Conservation (phyloP, 64 coral and sea anemone genomes). For the Exaiptasia diaphana region DNA sequence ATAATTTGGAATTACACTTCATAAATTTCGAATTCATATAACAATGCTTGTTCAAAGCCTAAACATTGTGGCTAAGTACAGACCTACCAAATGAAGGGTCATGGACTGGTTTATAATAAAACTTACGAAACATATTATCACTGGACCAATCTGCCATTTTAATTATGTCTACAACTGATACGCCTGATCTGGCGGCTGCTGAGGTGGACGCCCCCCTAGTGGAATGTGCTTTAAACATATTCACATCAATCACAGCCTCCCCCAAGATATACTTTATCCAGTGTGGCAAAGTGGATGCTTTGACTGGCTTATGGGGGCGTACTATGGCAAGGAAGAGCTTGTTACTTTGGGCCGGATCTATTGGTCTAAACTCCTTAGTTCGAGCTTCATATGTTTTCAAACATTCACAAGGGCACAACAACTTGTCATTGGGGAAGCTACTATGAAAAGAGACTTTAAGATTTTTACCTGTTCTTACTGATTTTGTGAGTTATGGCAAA, state of each 20-base stretch:
- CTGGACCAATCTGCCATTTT: slow-evolving; percentile 25
- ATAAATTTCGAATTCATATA: slow-evolving; percentile 41
- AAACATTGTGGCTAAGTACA: neutral
- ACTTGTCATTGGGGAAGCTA: slow-evolving; percentile 13
- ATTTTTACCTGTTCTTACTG: neutral
- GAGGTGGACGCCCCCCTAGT: slow-evolving; percentile 32
- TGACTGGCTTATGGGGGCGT: slow-evolving; percentile 29
- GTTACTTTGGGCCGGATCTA: neutral
- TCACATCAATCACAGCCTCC: slow-evolving; percentile 19
- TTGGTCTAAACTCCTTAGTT: neutral
- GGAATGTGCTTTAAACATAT: slow-evolving; percentile 38
- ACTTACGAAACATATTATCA: slow-evolving; percentile 16
- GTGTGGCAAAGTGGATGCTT: slow-evolving; percentile 3
- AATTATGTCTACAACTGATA: slow-evolving; percentile 31
- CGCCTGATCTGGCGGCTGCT: neutral
- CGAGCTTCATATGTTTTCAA: neutral
- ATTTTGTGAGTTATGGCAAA: slow-evolving; percentile 34
- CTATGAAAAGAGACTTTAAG: slow-evolving; percentile 4
- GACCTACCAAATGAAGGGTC: slow-evolving; percentile 19
- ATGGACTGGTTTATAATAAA: slow-evolving; percentile 34
- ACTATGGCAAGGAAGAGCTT: slow-evolving; percentile 15
- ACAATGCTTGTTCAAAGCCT: slow-evolving; percentile 44
- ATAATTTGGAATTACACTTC: slow-evolving; percentile 55
- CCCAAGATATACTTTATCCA: neutral
- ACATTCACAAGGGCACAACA: slow-evolving; percentile 25